These are phyloP conservation scores for Perodicticus potto DNA, from an alignment of 2,797 vertebrate genomes.

Conservation along the genomic window DNA sequence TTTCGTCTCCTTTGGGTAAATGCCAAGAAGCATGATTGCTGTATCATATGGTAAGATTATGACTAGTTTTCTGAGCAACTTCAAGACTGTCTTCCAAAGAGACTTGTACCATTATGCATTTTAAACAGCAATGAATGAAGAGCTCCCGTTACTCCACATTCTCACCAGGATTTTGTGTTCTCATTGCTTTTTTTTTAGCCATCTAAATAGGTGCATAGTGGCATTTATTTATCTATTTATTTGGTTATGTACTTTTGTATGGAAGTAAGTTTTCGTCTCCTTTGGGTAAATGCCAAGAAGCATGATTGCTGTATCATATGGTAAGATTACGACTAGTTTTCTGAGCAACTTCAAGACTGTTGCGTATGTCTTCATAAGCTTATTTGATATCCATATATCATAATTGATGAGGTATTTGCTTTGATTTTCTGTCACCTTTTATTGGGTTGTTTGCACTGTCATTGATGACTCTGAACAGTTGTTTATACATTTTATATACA, in stretches of 20 bases:
- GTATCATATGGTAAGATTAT: background rate
- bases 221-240: background rate
- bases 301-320: background rate
- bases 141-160: too few relatives aligned
- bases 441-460: background rate
- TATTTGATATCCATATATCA: background rate
- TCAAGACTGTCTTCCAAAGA: too few relatives aligned
- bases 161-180: too few relatives aligned
- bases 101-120: too few relatives aligned
- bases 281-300: background rate
- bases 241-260: background rate
- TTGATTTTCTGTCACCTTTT: background rate
- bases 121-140: too few relatives aligned
- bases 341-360: background rate
- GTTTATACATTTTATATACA: background rate
- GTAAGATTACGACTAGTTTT: background rate
- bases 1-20: constrained; percentile 12
- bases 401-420: background rate
- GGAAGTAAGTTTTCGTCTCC: background rate
- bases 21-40: background rate
- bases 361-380: background rate
- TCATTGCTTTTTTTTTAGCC: background rate
- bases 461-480: background rate
- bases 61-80: background rate
- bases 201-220: background rate